These are phyloP conservation scores for Gymnorhina tibicen DNA, from an alignment of 2,113 vertebrate genomes.

Conservation along the genomic window DNA sequence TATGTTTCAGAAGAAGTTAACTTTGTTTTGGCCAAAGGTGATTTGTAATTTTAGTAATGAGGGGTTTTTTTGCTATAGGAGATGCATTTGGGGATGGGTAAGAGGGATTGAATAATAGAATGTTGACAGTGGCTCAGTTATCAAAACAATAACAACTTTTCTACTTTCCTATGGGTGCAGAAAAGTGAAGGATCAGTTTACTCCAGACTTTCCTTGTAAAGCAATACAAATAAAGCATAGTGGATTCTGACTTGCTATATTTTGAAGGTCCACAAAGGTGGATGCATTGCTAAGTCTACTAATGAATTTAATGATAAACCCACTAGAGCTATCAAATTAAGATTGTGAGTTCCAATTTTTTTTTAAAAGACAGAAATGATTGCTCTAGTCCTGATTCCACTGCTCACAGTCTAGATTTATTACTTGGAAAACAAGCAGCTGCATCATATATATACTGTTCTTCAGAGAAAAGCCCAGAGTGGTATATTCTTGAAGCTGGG, in stretches of 20 bases:
- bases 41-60: background rate
- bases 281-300: background rate
- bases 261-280: background rate
- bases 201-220: background rate
- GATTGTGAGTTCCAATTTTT: background rate
- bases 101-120: background rate
- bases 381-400: background rate
- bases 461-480: background rate
- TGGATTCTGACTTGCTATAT: background rate
- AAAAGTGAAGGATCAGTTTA: background rate
- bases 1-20: background rate
- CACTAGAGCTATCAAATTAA: background rate
- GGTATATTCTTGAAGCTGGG: background rate
- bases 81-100: background rate
- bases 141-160: background rate
- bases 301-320: background rate
- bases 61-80: background rate
- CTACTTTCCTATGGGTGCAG: background rate
- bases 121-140: background rate
- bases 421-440: background rate
- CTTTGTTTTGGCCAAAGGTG: background rate
- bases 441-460: background rate
- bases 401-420: background rate
- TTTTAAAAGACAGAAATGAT: background rate
- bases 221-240: background rate